Evolutionary conservation across 2,797 vertebrate species (phyloP), one percentile per base, ranked within the genome.

Genomic region (Gephyroberyx darwinii): DNA sequence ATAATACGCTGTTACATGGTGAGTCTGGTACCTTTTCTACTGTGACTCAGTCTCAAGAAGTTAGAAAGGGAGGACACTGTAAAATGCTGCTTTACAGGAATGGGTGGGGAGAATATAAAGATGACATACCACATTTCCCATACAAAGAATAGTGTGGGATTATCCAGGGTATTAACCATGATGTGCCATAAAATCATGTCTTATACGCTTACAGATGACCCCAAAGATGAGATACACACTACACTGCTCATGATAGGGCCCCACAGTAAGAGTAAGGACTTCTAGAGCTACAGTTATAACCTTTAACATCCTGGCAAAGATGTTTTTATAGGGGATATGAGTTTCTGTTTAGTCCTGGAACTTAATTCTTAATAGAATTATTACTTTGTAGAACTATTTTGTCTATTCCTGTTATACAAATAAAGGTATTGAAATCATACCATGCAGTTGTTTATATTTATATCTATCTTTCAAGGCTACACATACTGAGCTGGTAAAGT

Each of bases 91-190:
- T 79, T 62, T 57, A 22, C 69, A 57, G 64, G 60, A 52, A 48
- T 33, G 51, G 54, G 22, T 17, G 26, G 56, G 41, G 52, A 60
- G 10, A 7, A 57, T 55, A 30, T 33, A 30, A 31, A 56, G 43
- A 45, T 45, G 43, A 14, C 43, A 43, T 4, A 45, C 43, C 16
- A 14, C 30, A 35, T 33, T 8, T 35, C 31, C 26, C 13, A 26
- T 30, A 45, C 41, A 47, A 14, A 30, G 43, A 10, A 68, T 51
- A 6, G 22, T 75, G 41, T 43, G 63, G n/a, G 33, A 67, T 79
- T 83, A 87, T 81, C 78, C 86, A 90, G 87, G 88, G 84, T 89
- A 86, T 87, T 86, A 79, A 84, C 88, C 88, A 89, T 87, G 74
- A 79, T 82, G 87, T 91, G 89, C 91, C 89, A 89, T 89, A 65